These are phyloP conservation scores for Oncorhynchus keta DNA, from an alignment of 2,113 vertebrate genomes.

Conservation along the genomic window DNA sequence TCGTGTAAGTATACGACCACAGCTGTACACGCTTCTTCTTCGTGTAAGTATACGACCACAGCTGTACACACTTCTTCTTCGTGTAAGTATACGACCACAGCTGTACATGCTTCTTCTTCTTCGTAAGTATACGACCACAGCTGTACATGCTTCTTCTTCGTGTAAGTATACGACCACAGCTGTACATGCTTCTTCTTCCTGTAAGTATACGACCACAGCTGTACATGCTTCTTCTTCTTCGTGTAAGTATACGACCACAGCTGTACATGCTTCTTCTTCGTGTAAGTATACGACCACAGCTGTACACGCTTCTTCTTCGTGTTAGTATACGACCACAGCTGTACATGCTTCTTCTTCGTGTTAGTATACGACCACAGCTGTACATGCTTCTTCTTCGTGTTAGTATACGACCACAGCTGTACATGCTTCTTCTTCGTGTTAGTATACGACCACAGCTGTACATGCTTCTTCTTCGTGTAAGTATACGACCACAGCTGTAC, in stretches of 20 bases:
- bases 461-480: too few species aligned
- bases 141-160: constrained; percentile 79
- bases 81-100: constrained; percentile 72
- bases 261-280: constrained; percentile 80
- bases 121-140: constrained; percentile 88
- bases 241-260: constrained; percentile 71
- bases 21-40: constrained; percentile 83
- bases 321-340: constrained; percentile 77
- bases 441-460: too few species aligned
- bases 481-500: too few species aligned
- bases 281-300: constrained; percentile 73
- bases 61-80: constrained; percentile 82
- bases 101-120: constrained; percentile 92
- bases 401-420: constrained; percentile 79
- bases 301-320: constrained; percentile 78
- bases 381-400: constrained; percentile 73
- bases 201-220: constrained; percentile 44
- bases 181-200: constrained; percentile 78
- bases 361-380: constrained; percentile 78
- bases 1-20: constrained; percentile 63
- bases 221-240: constrained; percentile 65
- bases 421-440: constrained; percentile 82
- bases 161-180: constrained; percentile 73
- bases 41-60: constrained; percentile 67
- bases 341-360: constrained; percentile 76